Percentiles rank a stretch among this genome's conserved stretches.
phyloP scores from a whole-genome alignment of 2,888 invertebrate species.

The Oxytorus armatus region DNA sequence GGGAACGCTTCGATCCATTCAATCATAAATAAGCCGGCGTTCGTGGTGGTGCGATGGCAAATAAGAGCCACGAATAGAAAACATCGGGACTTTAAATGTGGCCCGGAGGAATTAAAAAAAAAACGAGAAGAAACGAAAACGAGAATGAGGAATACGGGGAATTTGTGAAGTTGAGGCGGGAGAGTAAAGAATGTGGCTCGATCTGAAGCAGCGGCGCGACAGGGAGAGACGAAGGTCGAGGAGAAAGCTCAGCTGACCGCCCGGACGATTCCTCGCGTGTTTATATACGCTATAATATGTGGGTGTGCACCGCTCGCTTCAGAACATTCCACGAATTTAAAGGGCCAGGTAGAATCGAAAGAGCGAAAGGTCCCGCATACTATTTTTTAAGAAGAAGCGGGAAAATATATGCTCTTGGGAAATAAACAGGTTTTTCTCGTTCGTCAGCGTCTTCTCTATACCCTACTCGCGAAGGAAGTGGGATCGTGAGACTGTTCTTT shows the following conservation, averaged over 20 bases:
- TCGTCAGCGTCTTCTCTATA: not conserved
- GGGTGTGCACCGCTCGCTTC: conserved; percentile 20
- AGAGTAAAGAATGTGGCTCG: conserved; percentile 36
- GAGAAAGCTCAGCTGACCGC: conserved; percentile 68
- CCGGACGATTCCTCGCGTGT: conserved; percentile 23
- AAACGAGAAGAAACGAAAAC: conserved; percentile 12
- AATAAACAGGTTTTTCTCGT: conserved; percentile 13
- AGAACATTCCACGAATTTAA: conserved; percentile 68
- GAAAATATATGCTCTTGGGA: conserved; percentile 1
- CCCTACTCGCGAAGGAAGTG: conserved; percentile 6
- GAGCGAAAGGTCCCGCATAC: conserved; percentile 17
- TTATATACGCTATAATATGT: not conserved
- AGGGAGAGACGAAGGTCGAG: conserved; percentile 42
- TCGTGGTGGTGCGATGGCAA: not conserved
- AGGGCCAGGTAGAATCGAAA: conserved; percentile 69
- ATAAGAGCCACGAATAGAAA: conserved; percentile 19
- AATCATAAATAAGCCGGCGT: not conserved
- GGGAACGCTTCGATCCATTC: not conserved
- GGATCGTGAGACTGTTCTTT: conserved; percentile 13
- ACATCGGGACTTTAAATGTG: conserved; percentile 40
- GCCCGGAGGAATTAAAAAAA: conserved; percentile 6
- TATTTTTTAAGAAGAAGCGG: conserved; percentile 32
- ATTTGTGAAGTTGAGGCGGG: conserved; percentile 38
- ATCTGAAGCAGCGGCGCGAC: conserved; percentile 36
- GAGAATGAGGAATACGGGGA: conserved; percentile 47